These are phyloP conservation scores for Salminus brasiliensis DNA, from an alignment of 2,113 vertebrate genomes.

Conservation along the genomic window DNA sequence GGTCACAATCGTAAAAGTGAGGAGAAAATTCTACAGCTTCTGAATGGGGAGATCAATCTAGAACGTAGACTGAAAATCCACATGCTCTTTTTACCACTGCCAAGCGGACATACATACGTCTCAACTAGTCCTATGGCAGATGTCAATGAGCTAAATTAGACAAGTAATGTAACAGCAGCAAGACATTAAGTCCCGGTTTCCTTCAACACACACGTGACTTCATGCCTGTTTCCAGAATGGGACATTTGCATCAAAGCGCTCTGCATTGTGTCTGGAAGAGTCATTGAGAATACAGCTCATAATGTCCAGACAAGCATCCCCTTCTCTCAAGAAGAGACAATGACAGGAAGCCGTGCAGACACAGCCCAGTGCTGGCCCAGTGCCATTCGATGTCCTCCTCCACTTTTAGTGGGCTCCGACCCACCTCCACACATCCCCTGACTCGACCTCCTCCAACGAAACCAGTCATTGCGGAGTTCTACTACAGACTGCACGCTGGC, in stretches of 20 bases:
- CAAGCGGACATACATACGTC: too few species aligned
- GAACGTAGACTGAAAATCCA: background rate
- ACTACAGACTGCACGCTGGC: background rate
- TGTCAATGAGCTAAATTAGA: background rate
- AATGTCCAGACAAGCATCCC: slow-evolving; percentile 22
- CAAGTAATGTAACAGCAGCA: background rate
- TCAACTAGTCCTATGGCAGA: background rate
- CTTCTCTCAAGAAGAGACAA: slow-evolving; percentile 23
- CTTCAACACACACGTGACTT: background rate
- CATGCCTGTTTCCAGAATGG: background rate
- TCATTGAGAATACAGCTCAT: background rate
- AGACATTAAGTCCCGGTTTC: background rate
- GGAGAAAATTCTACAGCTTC: too few species aligned
- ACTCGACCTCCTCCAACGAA: background rate
- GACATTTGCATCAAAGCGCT: background rate
- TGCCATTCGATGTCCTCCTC: slow-evolving; percentile 7
- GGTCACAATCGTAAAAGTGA: too few species aligned
- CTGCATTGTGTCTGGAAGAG: slow-evolving; percentile 14
- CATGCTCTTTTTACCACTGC: background rate
- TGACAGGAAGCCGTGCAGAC: slow-evolving; percentile 35
- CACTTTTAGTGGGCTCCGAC: background rate
- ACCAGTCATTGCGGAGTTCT: background rate
- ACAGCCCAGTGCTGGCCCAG: slow-evolving; percentile 1
- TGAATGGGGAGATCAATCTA: too few species aligned
- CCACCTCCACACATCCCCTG: background rate